A percentile compares a stretch with the other conserved stretches of the same genome.
phyloP scores from a whole-genome alignment of 37 sponge, comb jelly and placozoan species.

The Halichondria panicea region DNA sequence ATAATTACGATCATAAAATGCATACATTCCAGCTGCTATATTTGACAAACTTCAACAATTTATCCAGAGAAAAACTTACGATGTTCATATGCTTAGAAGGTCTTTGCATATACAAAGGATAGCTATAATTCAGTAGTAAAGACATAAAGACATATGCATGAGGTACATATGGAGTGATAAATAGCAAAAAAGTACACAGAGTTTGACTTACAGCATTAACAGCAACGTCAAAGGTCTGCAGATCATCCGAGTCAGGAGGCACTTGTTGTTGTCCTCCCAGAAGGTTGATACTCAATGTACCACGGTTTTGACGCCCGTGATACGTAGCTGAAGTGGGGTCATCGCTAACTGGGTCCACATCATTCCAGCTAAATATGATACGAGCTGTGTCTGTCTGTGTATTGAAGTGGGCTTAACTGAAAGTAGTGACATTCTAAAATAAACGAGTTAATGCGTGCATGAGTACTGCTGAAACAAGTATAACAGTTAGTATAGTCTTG shows the following conservation, averaged over 20 bases:
- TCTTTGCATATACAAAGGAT: too few species aligned
- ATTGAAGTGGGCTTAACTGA: neutral
- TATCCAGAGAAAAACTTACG: too few species aligned
- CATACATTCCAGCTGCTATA: too few species aligned
- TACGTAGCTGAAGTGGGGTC: neutral
- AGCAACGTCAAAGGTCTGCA: neutral
- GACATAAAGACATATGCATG: too few species aligned
- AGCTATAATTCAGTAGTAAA: neutral
- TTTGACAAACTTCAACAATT: too few species aligned
- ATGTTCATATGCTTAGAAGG: too few species aligned
- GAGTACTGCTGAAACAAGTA: neutral
- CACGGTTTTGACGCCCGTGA: neutral
- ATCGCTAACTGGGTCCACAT: neutral
- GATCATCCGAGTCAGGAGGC: conserved; percentile 16
- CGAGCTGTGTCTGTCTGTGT: conserved; percentile 37
- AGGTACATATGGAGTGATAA: too few species aligned
- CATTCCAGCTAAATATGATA: conserved; percentile 37
- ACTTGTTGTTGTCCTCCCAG: conserved; percentile 23
- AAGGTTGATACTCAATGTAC: conserved; percentile 18
- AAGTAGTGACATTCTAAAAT: neutral
- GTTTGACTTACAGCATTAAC: conserved; percentile 30
- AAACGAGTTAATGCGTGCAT: neutral
- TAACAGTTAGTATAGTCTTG: neutral
- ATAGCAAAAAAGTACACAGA: too few species aligned
- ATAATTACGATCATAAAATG: too few species aligned